A percentile compares a stretch with the other conserved stretches of the same genome.
phyloP scores from a whole-genome alignment of 2,797 vertebrate genomes.

The Halcyon smyrnensis region DNA sequence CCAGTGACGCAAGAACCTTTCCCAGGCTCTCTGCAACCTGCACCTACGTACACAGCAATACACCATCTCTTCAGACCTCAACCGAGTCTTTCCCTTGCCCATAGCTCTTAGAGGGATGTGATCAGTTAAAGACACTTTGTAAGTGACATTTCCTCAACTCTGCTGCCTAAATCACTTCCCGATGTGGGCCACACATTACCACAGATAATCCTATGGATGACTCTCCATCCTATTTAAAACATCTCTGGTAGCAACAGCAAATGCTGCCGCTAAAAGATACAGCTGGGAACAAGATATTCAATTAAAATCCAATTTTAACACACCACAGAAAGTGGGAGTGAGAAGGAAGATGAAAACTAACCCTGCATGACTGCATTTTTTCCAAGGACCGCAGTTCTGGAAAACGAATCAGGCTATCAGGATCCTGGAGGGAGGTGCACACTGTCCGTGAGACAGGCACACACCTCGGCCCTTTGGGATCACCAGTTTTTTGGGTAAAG shows the following conservation, averaged over 20 bases:
- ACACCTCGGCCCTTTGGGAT: not conserved
- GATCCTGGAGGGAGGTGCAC: not conserved
- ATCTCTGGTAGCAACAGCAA: not conserved
- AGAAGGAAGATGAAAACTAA: slow-evolving; percentile 23
- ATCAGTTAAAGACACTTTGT: not conserved
- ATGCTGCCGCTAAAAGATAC: not conserved
- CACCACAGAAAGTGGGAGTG: not conserved
- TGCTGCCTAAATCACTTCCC: not conserved
- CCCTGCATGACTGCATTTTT: not conserved
- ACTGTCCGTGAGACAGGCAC: accelerated
- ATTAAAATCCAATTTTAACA: slow-evolving; percentile 16
- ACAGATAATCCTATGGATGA: not conserved
- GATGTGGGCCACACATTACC: not conserved
- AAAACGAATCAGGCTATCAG: not conserved
- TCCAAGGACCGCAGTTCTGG: not conserved
- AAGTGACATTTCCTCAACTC: not conserved
- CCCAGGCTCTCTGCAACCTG: not conserved
- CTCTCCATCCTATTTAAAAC: not conserved
- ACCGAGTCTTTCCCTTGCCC: accelerated
- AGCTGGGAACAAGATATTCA: not conserved
- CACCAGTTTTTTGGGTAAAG: not conserved
- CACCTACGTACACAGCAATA: not conserved
- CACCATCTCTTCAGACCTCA: not conserved
- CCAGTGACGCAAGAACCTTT: not conserved
- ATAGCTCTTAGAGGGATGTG: not conserved